Conservation (phyloP, 2,113 vertebrate genomes). For the Pollachius pollachius region DNA sequence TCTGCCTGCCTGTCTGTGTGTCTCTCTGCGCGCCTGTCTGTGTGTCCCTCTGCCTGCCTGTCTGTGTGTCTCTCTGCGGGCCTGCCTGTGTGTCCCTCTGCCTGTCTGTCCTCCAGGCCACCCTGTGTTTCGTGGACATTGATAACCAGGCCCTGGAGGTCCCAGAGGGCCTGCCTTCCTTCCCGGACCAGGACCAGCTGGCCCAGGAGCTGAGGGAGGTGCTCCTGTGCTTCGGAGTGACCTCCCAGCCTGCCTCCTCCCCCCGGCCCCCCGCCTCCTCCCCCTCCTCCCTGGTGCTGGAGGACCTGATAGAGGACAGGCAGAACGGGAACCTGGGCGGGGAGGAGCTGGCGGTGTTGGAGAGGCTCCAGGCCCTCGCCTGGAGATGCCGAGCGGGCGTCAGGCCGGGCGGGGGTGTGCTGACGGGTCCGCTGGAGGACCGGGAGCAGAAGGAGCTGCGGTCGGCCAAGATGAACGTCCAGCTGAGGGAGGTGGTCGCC, state of each 20-base stretch:
- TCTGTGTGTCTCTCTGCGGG: too few relatives aligned
- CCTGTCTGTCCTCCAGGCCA: slow-evolving; percentile 75
- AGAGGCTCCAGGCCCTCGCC: slow-evolving; percentile 89
- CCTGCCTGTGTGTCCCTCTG: neutral
- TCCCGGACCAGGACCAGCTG: slow-evolving; percentile 89
- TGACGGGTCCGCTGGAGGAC: slow-evolving; percentile 57
- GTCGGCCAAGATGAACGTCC: slow-evolving; percentile 86
- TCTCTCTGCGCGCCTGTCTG: neutral
- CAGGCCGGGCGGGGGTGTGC: slow-evolving; percentile 42
- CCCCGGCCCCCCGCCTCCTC: slow-evolving; percentile 73
- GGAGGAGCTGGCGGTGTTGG: slow-evolving; percentile 82
- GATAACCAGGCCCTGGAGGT: slow-evolving; percentile 90
- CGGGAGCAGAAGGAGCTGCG: slow-evolving; percentile 84
- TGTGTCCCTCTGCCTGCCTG: too few relatives aligned
- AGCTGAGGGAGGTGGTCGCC: slow-evolving; percentile 92
- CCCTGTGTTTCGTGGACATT: slow-evolving; percentile 95
- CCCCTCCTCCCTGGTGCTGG: slow-evolving; percentile 80
- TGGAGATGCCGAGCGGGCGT: slow-evolving; percentile 64
- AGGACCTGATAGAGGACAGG: slow-evolving; percentile 88
- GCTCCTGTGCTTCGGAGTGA: slow-evolving; percentile 78
- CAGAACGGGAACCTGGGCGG: slow-evolving; percentile 88
- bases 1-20: neutral
- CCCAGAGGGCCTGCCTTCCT: slow-evolving; percentile 90
- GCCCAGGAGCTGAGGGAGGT: slow-evolving; percentile 91
- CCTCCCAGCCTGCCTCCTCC: slow-evolving; percentile 46